Conservation (phyloP, 2,797 vertebrate species). For the Pipistrellus kuhlii region DNA sequence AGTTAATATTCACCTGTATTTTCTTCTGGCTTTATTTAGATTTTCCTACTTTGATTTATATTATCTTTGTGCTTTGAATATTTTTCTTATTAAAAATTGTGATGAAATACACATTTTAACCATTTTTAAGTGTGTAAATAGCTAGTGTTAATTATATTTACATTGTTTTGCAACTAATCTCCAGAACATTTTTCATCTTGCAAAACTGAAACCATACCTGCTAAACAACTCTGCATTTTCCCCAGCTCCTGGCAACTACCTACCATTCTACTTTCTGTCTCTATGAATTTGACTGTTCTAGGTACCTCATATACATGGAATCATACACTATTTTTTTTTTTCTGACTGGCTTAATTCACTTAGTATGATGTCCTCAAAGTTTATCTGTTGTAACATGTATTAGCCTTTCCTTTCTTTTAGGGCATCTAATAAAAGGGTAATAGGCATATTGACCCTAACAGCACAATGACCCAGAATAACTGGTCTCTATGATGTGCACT, state of each 20-base stretch:
- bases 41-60: constrained; percentile 22
- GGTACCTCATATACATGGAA: neutral
- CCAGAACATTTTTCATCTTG: neutral
- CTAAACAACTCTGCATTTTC: neutral
- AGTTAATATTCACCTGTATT: constrained; percentile 6
- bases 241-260: neutral
- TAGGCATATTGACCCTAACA: too few species aligned
- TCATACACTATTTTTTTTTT: neutral
- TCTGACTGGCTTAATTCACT: neutral
- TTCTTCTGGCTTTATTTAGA: constrained; percentile 41
- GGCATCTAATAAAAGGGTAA: neutral
- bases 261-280: neutral
- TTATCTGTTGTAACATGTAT: neutral
- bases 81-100: neutral
- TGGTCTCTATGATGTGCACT: too few species aligned
- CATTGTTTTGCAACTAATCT: neutral
- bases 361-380: neutral
- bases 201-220: neutral
- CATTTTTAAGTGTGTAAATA: neutral
- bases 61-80: constrained; percentile 11
- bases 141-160: neutral
- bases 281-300: neutral
- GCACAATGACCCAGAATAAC: too few species aligned
- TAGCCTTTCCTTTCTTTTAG: constrained; percentile 3
- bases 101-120: neutral